Evolutionary conservation across 2,888 invertebrate species (phyloP), one percentile per base, ranked within the genome.

Genomic region (Eristalis arbustorum): DNA sequence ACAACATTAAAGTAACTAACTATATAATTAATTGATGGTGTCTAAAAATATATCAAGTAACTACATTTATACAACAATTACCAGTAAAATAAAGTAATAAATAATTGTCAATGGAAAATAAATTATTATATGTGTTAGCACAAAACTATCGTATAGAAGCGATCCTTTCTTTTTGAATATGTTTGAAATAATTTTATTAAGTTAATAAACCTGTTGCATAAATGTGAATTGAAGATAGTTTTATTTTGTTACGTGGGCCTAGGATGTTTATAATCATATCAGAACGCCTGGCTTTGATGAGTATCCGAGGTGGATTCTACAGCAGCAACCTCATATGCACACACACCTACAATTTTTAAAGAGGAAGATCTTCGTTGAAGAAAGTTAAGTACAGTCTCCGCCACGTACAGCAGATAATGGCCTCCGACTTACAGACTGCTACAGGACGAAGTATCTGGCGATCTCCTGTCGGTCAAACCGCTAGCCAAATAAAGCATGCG

Each of bases 171-270:
- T 66, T 66, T 71, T 63, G 67, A 78, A 80, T 68, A 56, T 68
- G 64, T 84, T 76, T 72, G 69, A 80, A 80, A 80, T 80, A 59
- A 76, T 76, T 84, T 66, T 66, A 81, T 61, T 77, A 42, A 85
- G 72, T 80, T 73, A 84, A 85, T 85, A 81, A 85, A 85, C 61
- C 82, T 71, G 82, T 82, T 85, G 73, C 68, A 72, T 83, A 81
- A 81, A 85, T 85, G 85, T 85, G 74, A 77, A 68, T 25, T 18
- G 22, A 34, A 31, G 31, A n/a, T 59, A 23, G 66, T 76, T 56
- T 74, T 42, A 1, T 40, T 63, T 40, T 8, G 8, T 18, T 49
- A 2, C 10, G 1, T 14, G 4, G 42, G 1, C 1, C n/a, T 31
- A 31, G 1, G 31, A 31, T 31, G 31, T 8, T 31, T 10, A 10